phyloP scores from a whole-genome alignment of 2,888 invertebrate genomes.

The Andrena dorsata region DNA sequence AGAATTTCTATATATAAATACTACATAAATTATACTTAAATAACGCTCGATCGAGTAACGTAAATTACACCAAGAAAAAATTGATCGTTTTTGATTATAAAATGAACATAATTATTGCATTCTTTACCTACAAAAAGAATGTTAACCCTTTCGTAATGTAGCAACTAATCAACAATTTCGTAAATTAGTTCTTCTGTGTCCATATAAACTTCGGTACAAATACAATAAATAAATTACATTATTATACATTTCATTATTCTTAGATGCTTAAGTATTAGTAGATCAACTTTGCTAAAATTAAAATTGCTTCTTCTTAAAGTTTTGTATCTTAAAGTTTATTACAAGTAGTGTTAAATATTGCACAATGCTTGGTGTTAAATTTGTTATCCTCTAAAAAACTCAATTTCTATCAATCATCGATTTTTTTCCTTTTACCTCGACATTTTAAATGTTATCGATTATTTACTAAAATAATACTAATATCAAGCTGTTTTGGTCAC shows the following conservation, averaged over 20 bases:
- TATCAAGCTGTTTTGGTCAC: conserved; percentile 68
- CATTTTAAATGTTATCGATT: conserved; percentile 46
- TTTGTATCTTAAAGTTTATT: conserved; percentile 54
- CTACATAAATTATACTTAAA: conserved; percentile 48
- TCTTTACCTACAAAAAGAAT: conserved; percentile 39
- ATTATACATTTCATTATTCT: conserved; percentile 58
- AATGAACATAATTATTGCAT: conserved; percentile 43
- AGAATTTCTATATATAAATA: conserved; percentile 58
- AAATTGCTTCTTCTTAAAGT: conserved; percentile 63
- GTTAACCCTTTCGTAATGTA: conserved; percentile 15
- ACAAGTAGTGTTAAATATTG: conserved; percentile 70
- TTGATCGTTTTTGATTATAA: conserved; percentile 32
- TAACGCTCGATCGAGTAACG: conserved; percentile 44
- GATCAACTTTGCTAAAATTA: conserved; percentile 61
- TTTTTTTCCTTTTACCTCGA: conserved; percentile 26
- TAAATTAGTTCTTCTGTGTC: conserved; percentile 61
- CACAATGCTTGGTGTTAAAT: conserved; percentile 75
- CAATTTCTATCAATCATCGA: conserved; percentile 36
- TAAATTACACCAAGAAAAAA: conserved; percentile 31
- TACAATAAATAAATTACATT: conserved; percentile 53
- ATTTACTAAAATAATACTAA: conserved; percentile 55
- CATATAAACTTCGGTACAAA: conserved; percentile 68
- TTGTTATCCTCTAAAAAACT: conserved; percentile 64
- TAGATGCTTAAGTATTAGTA: conserved; percentile 61
- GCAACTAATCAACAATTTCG: conserved; percentile 39